Percentiles rank a stretch among this genome's conserved stretches.
These are phyloP conservation scores for Sebastes steindachneri DNA, from an alignment of 2,797 vertebrate species.

Conservation along the genomic window DNA sequence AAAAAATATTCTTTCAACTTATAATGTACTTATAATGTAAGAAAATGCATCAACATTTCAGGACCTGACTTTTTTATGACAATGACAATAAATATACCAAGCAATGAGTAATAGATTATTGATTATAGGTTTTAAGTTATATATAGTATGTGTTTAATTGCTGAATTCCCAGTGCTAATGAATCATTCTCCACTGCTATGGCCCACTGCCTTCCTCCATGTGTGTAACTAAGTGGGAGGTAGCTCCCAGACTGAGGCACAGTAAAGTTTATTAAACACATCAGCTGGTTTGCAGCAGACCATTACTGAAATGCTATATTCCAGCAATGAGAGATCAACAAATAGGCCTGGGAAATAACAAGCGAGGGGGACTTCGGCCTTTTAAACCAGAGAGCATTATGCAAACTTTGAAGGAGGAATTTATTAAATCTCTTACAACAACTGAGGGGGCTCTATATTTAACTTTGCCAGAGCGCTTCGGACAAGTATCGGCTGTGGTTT, in stretches of 20 bases:
- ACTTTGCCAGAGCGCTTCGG: conserved; percentile 79
- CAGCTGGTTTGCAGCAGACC: conserved; percentile 78
- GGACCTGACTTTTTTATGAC: neutral
- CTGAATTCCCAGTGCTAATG: conserved; percentile 53
- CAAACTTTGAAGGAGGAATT: conserved; percentile 78
- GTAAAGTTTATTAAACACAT: conserved; percentile 83
- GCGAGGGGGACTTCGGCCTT: conserved; percentile 71
- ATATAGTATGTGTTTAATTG: conserved; percentile 34
- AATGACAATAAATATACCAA: neutral
- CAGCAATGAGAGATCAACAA: conserved; percentile 76
- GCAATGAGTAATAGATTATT: conserved; percentile 9
- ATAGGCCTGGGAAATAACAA: conserved; percentile 75
- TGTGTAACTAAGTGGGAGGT: conserved; percentile 73
- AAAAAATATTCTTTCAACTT: neutral
- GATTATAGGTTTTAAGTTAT: conserved; percentile 25
- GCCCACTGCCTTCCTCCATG: conserved; percentile 36
- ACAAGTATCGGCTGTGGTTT: conserved; percentile 79
- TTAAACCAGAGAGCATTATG: conserved; percentile 74
- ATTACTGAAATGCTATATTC: conserved; percentile 74
- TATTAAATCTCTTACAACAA: conserved; percentile 81
- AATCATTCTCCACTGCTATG: conserved; percentile 53
- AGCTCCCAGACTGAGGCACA: conserved; percentile 71
- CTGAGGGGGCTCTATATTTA: conserved; percentile 84
- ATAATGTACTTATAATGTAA: neutral
- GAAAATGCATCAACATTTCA: neutral